phyloP scores from a whole-genome alignment of 2,113 vertebrate species.

The Sebastes schlegelii region DNA sequence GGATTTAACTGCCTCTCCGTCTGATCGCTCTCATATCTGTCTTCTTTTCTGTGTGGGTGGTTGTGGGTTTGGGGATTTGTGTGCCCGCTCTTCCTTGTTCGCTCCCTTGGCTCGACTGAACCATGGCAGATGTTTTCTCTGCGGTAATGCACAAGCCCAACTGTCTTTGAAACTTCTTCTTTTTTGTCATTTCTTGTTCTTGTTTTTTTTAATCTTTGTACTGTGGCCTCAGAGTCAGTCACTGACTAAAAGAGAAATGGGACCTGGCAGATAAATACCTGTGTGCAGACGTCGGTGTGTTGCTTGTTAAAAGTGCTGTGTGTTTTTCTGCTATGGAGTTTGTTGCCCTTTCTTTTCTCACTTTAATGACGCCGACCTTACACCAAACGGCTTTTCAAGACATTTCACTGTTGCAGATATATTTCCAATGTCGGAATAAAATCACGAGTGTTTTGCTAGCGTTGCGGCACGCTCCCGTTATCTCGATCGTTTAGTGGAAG shows the following conservation, averaged over 20 bases:
- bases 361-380: background rate
- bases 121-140: slow-evolving; percentile 57
- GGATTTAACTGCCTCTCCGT: slow-evolving; percentile 16
- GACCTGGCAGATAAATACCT: slow-evolving; percentile 13
- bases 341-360: background rate
- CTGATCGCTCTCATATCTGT: slow-evolving; percentile 32
- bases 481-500: no score
- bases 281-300: background rate
- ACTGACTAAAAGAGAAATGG: slow-evolving; percentile 10
- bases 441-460: no score
- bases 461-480: no score
- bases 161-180: slow-evolving; percentile 24
- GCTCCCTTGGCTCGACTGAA: slow-evolving; percentile 18
- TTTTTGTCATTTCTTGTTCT: slow-evolving; percentile 13
- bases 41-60: slow-evolving; percentile 36
- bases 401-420: no score
- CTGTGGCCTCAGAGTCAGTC: background rate
- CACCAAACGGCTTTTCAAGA: no score
- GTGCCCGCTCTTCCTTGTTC: slow-evolving; percentile 18
- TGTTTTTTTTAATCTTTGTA: background rate
- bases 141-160: slow-evolving; percentile 17
- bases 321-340: background rate
- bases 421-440: no score
- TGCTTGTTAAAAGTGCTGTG: background rate
- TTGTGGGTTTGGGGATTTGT: slow-evolving; percentile 31